These are phyloP conservation scores for Pteromalus puparum DNA, from an alignment of 1,140 invertebrate species.

Conservation along the genomic window DNA sequence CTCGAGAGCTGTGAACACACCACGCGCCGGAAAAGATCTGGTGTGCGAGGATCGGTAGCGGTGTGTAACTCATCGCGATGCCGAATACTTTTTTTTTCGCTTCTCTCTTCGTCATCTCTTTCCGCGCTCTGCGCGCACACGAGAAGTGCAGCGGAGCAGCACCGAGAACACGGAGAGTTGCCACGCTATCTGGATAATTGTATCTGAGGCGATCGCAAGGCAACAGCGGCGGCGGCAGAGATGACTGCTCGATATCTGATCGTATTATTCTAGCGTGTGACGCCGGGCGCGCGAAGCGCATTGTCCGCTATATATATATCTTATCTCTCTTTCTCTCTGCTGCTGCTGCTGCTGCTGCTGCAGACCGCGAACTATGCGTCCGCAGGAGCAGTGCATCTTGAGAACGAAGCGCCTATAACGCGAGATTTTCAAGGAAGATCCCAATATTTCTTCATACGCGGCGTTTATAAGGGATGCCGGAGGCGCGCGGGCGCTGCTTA, in stretches of 20 bases:
- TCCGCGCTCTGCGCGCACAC: conserved; percentile 16
- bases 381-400: conserved; percentile 2
- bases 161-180: conserved; percentile 1
- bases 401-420: neutral
- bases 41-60: neutral
- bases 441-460: conserved; percentile 39
- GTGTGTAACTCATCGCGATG: conserved; percentile 62
- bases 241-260: conserved; percentile 62
- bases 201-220: conserved; percentile 63
- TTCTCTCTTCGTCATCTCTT: conserved; percentile 34
- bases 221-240: conserved; percentile 3
- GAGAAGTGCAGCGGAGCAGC: conserved; percentile 6
- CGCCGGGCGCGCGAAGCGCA: conserved; percentile 49
- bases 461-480: conserved; percentile 14
- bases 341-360: neutral
- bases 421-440: conserved; percentile 31
- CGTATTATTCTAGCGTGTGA: conserved; percentile 52
- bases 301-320: conserved; percentile 51
- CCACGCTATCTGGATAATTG: conserved; percentile 67
- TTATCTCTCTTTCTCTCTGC: conserved; percentile 46
- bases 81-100: conserved; percentile 4
- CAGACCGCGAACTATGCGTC: conserved; percentile 50
- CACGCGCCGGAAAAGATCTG: neutral
- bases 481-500: neutral
- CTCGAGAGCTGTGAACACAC: neutral